These are phyloP conservation scores for Euwallacea fornicatus DNA, from an alignment of 1,140 invertebrate species.

Conservation along the genomic window DNA sequence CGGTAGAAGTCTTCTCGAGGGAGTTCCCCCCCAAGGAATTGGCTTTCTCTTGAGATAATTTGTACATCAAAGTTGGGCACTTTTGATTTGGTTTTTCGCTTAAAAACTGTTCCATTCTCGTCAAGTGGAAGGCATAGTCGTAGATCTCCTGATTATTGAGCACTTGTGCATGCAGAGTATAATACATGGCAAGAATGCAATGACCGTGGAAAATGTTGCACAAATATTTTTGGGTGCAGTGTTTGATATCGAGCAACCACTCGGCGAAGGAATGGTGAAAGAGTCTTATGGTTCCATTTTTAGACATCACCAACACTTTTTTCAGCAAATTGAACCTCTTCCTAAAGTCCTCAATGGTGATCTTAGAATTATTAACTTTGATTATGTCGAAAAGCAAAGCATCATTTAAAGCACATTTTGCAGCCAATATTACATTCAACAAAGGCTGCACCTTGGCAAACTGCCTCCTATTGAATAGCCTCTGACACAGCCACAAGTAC, in stretches of 20 bases:
- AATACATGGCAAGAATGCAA: conserved; percentile 82
- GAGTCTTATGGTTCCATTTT: conserved; percentile 68
- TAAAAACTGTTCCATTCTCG: conserved; percentile 58
- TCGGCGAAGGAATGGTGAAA: conserved; percentile 92
- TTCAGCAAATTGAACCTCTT: conserved; percentile 77
- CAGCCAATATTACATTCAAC: conserved; percentile 84
- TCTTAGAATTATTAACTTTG: conserved; percentile 75
- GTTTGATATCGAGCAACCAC: conserved; percentile 94
- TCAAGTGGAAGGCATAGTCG: conserved; percentile 61
- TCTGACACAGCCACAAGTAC: conserved; percentile 92
- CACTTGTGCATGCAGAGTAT: conserved; percentile 55
- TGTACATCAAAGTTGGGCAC: conserved; percentile 46
- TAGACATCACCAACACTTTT: conserved; percentile 67
- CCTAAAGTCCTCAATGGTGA: conserved; percentile 83
- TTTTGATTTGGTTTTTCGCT: conserved; percentile 48
- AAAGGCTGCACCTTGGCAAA: conserved; percentile 85
- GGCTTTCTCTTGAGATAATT: conserved; percentile 46
- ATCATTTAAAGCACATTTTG: conserved; percentile 79
- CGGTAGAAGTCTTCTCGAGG: conserved; percentile 48
- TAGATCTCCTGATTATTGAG: conserved; percentile 58
- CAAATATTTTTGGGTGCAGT: conserved; percentile 92
- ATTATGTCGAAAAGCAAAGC: conserved; percentile 80
- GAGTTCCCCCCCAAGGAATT: conserved; percentile 40
- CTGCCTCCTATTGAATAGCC: conserved; percentile 85
- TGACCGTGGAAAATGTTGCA: conserved; percentile 87